Percentiles rank a stretch among this genome's conserved stretches.
Evolutionary conservation across 1,140 invertebrate genomes (phyloP).

Genomic region (Anastatus disparis): DNA sequence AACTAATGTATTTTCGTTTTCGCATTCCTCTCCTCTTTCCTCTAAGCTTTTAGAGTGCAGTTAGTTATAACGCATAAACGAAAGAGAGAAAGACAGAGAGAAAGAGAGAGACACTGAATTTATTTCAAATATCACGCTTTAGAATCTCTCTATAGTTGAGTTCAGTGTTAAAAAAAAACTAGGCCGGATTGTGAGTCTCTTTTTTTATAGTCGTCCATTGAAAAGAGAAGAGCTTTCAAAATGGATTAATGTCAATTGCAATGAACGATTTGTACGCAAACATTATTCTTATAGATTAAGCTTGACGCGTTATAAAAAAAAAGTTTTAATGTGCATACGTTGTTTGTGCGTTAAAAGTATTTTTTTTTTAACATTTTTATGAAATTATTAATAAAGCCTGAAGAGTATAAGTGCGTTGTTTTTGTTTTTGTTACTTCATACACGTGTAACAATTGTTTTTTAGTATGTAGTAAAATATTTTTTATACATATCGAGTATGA

Average conservation of each 20-base stretch:
- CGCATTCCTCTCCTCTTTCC: constrained; percentile 23
- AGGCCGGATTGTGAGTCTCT: background rate
- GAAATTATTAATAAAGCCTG: no score
- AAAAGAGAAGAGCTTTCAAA: background rate
- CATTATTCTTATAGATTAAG: background rate
- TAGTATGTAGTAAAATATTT: no score
- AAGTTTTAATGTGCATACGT: background rate
- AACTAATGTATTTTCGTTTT: constrained; percentile 40
- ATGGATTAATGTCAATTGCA: background rate
- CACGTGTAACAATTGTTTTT: no score
- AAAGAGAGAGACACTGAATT: background rate
- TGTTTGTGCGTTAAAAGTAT: background rate
- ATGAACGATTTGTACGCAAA: background rate
- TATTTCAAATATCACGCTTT: background rate
- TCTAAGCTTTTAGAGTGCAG: constrained; percentile 15
- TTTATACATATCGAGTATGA: no score
- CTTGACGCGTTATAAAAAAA: background rate
- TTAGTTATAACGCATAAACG: background rate
- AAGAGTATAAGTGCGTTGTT: no score
- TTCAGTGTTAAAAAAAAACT: background rate
- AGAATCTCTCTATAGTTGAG: no score
- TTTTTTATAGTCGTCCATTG: no score
- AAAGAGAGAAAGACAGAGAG: background rate
- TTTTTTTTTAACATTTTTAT: no score
- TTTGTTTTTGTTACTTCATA: no score